These are phyloP conservation scores for Tipula unca DNA, from an alignment of 2,888 invertebrate species.

Conservation along the genomic window DNA sequence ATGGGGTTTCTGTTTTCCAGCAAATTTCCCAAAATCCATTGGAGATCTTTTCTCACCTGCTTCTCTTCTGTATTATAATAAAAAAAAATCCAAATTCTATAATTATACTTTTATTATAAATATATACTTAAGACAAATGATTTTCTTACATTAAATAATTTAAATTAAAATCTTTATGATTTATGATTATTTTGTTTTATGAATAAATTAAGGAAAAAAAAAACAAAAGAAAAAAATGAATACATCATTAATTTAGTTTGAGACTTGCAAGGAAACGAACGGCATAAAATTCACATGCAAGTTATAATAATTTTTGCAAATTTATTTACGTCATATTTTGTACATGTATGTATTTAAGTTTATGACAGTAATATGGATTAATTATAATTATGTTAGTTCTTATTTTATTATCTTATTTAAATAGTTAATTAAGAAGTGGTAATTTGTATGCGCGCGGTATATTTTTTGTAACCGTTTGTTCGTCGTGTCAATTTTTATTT, in stretches of 20 bases:
- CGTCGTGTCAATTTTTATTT: too few species aligned
- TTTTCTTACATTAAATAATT: background rate
- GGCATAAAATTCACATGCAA: too few species aligned
- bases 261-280: background rate
- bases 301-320: too few species aligned
- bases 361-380: too few species aligned
- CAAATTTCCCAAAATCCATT: background rate
- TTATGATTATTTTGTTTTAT: background rate
- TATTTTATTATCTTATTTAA: too few species aligned
- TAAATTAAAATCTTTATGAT: background rate
- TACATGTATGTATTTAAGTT: too few species aligned
- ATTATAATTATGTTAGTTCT: too few species aligned
- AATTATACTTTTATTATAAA: background rate
- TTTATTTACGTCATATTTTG: too few species aligned
- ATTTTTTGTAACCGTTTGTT: too few species aligned
- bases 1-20: background rate
- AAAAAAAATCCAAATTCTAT: background rate
- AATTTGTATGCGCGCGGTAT: too few species aligned
- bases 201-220: background rate
- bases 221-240: background rate
- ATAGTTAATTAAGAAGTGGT: too few species aligned
- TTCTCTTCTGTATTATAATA: background rate
- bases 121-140: background rate
- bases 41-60: background rate
- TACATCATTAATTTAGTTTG: background rate